Percentiles rank a stretch among this genome's conserved stretches.
Evolutionary conservation across 2,888 invertebrate species (phyloP).

Genomic region (Unio delphinus): DNA sequence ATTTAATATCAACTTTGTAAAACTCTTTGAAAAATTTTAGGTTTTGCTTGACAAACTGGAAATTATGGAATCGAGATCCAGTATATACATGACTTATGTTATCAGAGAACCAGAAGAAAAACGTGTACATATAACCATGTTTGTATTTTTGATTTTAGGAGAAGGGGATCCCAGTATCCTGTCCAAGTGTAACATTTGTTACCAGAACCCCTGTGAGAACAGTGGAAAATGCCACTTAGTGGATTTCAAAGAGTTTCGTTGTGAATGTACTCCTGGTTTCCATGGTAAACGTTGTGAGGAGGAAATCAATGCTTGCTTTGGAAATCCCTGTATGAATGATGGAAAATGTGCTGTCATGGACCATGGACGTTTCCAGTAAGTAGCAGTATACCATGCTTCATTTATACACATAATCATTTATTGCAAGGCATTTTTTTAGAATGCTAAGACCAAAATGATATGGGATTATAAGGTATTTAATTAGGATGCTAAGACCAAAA

Average conservation of each 20-base stretch:
- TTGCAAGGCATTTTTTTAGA: neutral
- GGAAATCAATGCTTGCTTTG: conserved; percentile 99
- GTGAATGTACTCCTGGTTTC: conserved; percentile 93
- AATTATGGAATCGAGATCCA: too few relatives aligned
- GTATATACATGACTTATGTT: too few relatives aligned
- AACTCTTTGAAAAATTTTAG: too few relatives aligned
- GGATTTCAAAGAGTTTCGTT: conserved; percentile 78
- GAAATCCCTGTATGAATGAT: conserved; percentile 94
- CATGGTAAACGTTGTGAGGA: conserved; percentile 95
- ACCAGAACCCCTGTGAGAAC: conserved; percentile 91
- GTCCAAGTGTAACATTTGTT: conserved; percentile 96
- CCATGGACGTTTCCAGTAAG: conserved; percentile 87
- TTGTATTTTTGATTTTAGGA: conserved; percentile 38
- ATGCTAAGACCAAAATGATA: neutral
- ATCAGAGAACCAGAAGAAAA: too few relatives aligned
- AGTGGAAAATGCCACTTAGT: conserved; percentile 81
- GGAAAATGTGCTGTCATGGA: conserved; percentile 92
- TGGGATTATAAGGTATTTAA: neutral
- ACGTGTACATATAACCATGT: neutral
- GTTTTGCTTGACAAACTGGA: too few relatives aligned
- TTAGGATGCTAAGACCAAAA: too few relatives aligned
- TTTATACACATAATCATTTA: conserved; percentile 64
- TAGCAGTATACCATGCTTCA: conserved; percentile 6
- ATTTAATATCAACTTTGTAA: too few relatives aligned
- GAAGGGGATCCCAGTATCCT: conserved; percentile 61